Base-by-base conservation (phyloP, 2,797 vertebrate species). In the Girardinus metallicus region DNA sequence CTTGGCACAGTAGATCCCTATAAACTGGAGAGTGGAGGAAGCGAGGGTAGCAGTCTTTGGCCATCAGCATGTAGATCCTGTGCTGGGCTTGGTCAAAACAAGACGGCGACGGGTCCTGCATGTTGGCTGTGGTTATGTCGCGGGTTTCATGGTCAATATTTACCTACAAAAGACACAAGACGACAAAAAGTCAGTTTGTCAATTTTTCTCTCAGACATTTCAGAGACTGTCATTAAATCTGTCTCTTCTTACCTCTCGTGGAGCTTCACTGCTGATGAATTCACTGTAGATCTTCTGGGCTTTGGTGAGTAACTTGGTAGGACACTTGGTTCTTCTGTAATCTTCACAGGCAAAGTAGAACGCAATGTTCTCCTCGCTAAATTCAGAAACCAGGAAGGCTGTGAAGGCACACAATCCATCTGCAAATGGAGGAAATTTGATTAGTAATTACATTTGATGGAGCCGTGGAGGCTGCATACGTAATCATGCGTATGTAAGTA, bases 321-420 rank as follows among this genome's bases (percentile, higher is more conserved):
- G 87, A 4, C 95, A 96, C 83, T 97, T 98, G 1, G 95, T 97
- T 89, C 88, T 96, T 87, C 97, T 97, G 94, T 97, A 99, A 83
- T 99, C 98, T 84, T 99, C 97, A 73, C 98, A 99, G 47, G 98
- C 98, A 86, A 98, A 92, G 96, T 99, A 99, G 95, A 99, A 99
- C 13, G 98, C 97, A 0, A 99, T 96, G 93, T 99, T 99, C 94
- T 99, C 98, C 87, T 99, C 98, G 1, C 98, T 99, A 92, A 98
- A 99, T 86, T 99, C 98, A 0, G 98, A 98, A 81, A 97, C 96
- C 88, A 99, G 91, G 92, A 99, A 99, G 78, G 97, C 94, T 83
- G 96, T 96, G 89, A 99, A 99, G 86, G 97, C 97, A 91, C 96
- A 96, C 83, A 99, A 93, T 87, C 98, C 98, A 94, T 97, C 98